Evolutionary conservation across 2,797 vertebrate species (phyloP).

Genomic region (Gymnopithys bicolor): DNA sequence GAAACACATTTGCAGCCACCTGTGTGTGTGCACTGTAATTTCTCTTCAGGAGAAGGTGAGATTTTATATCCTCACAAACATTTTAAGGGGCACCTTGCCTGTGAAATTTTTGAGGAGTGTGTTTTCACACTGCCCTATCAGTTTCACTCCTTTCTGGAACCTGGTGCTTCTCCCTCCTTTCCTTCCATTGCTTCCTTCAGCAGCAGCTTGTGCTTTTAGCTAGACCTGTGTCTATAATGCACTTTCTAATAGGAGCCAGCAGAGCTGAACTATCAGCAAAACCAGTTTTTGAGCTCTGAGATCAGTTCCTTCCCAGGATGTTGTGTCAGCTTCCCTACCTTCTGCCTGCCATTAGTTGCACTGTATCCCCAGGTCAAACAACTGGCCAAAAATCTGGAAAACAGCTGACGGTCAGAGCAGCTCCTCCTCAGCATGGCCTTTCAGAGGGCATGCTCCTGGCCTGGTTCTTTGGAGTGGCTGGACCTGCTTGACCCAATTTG

Average conservation of each 20-base stretch:
- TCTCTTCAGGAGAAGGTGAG: not conserved
- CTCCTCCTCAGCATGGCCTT: constrained; percentile 37
- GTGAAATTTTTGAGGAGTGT: not conserved
- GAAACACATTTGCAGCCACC: not conserved
- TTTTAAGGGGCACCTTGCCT: not conserved
- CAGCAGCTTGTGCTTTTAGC: not conserved
- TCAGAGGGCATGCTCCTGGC: constrained; percentile 33
- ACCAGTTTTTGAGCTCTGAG: not conserved
- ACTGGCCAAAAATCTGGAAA: constrained; percentile 60
- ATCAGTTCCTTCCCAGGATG: constrained; percentile 12
- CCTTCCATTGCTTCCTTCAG: not conserved
- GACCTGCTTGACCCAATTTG: constrained; percentile 64
- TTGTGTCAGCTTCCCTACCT: constrained; percentile 47
- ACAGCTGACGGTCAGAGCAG: constrained; percentile 38
- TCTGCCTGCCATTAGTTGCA: constrained; percentile 50
- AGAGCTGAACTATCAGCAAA: not conserved
- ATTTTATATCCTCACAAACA: not conserved
- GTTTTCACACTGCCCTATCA: not conserved
- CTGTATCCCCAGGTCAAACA: constrained; percentile 50
- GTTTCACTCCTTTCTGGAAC: not conserved
- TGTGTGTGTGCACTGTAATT: not conserved
- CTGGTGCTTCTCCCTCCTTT: not conserved
- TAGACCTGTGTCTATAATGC: not conserved
- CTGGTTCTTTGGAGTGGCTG: constrained; percentile 53
- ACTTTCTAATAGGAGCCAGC: not conserved